phyloP scores from a whole-genome alignment of 2,888 invertebrate species.

The Tetrapedia diversipes region DNA sequence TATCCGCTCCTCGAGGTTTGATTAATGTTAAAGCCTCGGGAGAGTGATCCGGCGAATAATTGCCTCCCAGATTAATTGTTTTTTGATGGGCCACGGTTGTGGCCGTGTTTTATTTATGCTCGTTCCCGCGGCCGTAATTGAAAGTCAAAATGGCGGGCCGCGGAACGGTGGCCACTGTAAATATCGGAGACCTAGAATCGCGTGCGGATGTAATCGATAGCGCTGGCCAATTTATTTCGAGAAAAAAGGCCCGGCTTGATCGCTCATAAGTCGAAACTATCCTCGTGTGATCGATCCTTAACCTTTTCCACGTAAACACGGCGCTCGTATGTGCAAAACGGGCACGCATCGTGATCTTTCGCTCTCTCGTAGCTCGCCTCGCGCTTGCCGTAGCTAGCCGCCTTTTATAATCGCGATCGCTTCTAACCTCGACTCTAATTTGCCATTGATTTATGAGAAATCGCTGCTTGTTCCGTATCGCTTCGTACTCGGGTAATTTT shows the following conservation, averaged over 20 bases:
- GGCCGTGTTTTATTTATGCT: slow-evolving; percentile 36
- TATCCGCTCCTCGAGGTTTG: slow-evolving; percentile 3
- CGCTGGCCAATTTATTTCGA: slow-evolving; percentile 30
- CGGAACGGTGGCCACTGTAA: slow-evolving; percentile 17
- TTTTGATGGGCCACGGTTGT: slow-evolving; percentile 31
- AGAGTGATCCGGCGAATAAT: slow-evolving; percentile 38
- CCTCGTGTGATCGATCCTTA: slow-evolving; percentile 33
- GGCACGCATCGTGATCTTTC: slow-evolving; percentile 43
- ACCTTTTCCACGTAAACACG: slow-evolving; percentile 9
- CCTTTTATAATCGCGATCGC: slow-evolving; percentile 21
- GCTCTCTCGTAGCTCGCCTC: slow-evolving; percentile 4
- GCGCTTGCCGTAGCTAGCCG: neutral
- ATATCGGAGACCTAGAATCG: slow-evolving; percentile 24
- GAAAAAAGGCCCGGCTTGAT: slow-evolving; percentile 9
- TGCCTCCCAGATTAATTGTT: slow-evolving; percentile 46
- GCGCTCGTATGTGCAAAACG: neutral
- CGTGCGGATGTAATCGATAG: slow-evolving; percentile 25
- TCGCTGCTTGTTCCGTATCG: neutral
- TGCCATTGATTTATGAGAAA: slow-evolving; percentile 38
- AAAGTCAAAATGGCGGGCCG: slow-evolving; percentile 17
- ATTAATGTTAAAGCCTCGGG: slow-evolving; percentile 41
- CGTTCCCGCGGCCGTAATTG: slow-evolving; percentile 20
- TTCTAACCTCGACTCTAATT: slow-evolving; percentile 39
- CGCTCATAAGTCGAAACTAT: slow-evolving; percentile 9
- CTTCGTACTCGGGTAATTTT: neutral